Evolutionary conservation across 2,888 invertebrate genomes (phyloP), one percentile per base, ranked within the genome.

Genomic region (Andrena praecox): DNA sequence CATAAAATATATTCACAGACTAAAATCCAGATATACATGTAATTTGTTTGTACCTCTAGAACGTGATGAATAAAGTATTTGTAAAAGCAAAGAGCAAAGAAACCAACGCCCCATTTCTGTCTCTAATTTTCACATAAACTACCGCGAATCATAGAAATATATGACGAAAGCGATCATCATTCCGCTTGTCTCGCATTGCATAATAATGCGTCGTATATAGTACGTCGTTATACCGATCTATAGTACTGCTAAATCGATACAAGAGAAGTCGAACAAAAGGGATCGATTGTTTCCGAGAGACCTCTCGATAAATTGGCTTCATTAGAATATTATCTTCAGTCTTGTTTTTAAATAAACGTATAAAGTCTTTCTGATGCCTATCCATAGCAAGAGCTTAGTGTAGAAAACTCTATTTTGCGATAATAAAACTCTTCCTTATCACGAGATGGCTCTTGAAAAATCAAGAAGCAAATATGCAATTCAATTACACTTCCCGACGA

Each of bases 281-380:
- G 67, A 81, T 86, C 50, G 78, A 77, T 85, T 87, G 77, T 85
- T 77, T 73, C 59, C 71, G 71, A 84, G 71, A 77, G 63, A 77
- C 73, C 59, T 83, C 80, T 82, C 74, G 81, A 85, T 80, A 84
- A 78, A 80, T 86, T 89, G 89, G 86, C 80, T 88, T 89, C 84
- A 75, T 56, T 89, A 89, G 67, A 85, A 68, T 81, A 87, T 89
- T 88, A 89, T 85, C 83, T 91, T 92, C 92, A 92, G 92, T 92
- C 92, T 92, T 92, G 87, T 89, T 88, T 85, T 91, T 87, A 89
- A 91, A 91, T 90, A 91, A 91, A 92, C 83, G 79, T 87, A 91
- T 90, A 91, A 90, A 91, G 89, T 91, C 89, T 92, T 91, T 87
- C 85, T 88, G 81, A 86, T 87, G 90, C 90, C 90, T 89, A 92